These are phyloP conservation scores for Exocentrus adspersus DNA, from an alignment of 2,888 invertebrate species.

Conservation along the genomic window DNA sequence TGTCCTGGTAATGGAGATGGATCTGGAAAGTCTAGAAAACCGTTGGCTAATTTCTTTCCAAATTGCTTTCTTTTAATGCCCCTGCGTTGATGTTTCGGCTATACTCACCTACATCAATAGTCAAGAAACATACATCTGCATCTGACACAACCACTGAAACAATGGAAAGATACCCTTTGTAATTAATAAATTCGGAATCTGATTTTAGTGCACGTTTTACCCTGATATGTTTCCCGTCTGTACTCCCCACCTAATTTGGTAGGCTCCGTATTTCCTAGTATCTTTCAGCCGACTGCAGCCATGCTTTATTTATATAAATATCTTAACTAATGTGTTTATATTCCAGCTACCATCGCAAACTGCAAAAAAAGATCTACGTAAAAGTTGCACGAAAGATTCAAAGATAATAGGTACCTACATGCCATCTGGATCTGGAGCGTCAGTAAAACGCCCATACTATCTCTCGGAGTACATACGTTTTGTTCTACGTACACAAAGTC, in stretches of 20 bases:
- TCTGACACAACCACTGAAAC: slow-evolving; percentile 20
- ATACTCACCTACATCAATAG: slow-evolving; percentile 26
- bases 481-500: slow-evolving; percentile 23
- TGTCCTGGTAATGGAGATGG: slow-evolving; percentile 19
- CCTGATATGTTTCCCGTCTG: background rate
- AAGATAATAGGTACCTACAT: too few species aligned
- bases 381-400: slow-evolving; percentile 5
- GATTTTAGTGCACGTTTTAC: background rate
- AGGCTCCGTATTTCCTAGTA: too few species aligned
- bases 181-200: background rate
- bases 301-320: background rate
- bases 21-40: slow-evolving; percentile 17
- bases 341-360: background rate
- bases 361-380: background rate
- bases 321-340: background rate
- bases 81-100: slow-evolving; percentile 20
- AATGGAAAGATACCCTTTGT: too few species aligned
- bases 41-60: background rate
- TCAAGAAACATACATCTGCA: slow-evolving; percentile 21
- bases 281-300: background rate
- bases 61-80: slow-evolving; percentile 21
- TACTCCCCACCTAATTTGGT: too few species aligned
- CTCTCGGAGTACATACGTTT: slow-evolving; percentile 19
- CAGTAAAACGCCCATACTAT: slow-evolving; percentile 19
- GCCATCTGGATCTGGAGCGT: slow-evolving; percentile 21